Evolutionary conservation across 1,140 invertebrate genomes (phyloP), one percentile per base, ranked within the genome.

Genomic region (Calephelis virginiensis): DNA sequence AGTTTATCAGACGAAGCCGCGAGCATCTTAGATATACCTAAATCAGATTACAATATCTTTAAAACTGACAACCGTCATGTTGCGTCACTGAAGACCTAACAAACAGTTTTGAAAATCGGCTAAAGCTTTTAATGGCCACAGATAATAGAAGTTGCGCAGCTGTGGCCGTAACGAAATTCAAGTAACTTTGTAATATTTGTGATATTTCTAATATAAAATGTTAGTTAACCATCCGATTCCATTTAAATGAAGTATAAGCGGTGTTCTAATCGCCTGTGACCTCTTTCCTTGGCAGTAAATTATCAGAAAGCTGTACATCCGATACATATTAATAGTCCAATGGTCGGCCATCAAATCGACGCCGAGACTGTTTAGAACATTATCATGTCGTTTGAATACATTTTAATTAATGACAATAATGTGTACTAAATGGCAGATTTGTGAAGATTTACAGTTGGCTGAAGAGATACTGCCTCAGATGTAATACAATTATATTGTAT

Each of bases 221-320:
- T 59, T 37, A 17, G 56, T 59, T 59, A 40, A 59, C 56, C 56
- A 28, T n/a, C 56, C 37, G 38, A 59, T 38, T 59, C 56, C 56
- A 59, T 59, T 59, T 59, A 59, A 59, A 59, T 37, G 56, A 59
- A 59, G 56, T 59, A 59, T 38, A 56, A 59, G 38, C 56, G 56
- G 56, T n/a, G 56, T 59, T 38, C 28, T 59, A 59, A 59, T 59
- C 56, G 56, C 38, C 28, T 59, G 56, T 59, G 56, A 59, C 56
- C 56, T 37, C 38, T 59, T 59, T 59, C 56, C 37, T 28, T n/a
- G 56, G 28, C 56, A 28, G 56, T 59, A 59, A 59, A 59, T 59
- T 59, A 59, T 59, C 56, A 28, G 56, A 59, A 59, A 59, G 56
- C 53, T 37, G 53, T 56, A 12, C 53, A 38, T 56, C 53, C 53